Base-by-base conservation (phyloP, 2,113 vertebrate genomes). In the Trematocara variabile region DNA sequence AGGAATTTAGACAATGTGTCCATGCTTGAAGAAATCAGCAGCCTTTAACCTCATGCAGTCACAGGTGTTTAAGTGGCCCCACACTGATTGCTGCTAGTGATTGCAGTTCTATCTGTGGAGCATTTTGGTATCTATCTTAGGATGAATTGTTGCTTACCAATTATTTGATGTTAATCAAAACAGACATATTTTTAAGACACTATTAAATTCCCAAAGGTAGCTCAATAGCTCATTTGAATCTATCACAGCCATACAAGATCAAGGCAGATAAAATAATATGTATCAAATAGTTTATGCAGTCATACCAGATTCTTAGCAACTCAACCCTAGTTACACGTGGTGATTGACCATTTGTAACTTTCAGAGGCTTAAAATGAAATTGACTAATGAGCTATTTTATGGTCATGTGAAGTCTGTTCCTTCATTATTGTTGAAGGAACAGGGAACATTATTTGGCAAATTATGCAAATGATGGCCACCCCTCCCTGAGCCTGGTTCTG, bases 31-130 rank as follows among this genome's bases (percentile, higher is more conserved):
- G 60, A 88, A 89, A 93, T 83, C 53, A 20, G 6, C 12, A 41
- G 5, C 88, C 87, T 91, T 56, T 91, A 87, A 92, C 91, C 89
- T 84, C 18, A 5, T 3, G 16, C 79, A 52, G 63, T 65, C 86
- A 56, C 86, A 89, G 80, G 84, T 82, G 89, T 84, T 88, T 60
- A 84, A 84, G 82, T 85, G 86, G 63, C 50, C 55, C 3, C 79
- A 10, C 41, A 2, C 68, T 82, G 84, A 90, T 86, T 50, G 54
- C 73, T 50, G 50, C 39, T 34, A 53, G 3, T 65, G 85, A 83
- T 68, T 81, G 58, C 11, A 37, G 16, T 86, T 56, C 33, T 10
- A 10, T 77, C 55, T 46, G 16, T n/a, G 14, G 22, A 55, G 11
- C 16, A 9, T 52, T 79, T 22, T 33, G 50, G 68, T 79, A 70